phyloP scores from a whole-genome alignment of 2,113 vertebrate species.

The Fregata magnificens region DNA sequence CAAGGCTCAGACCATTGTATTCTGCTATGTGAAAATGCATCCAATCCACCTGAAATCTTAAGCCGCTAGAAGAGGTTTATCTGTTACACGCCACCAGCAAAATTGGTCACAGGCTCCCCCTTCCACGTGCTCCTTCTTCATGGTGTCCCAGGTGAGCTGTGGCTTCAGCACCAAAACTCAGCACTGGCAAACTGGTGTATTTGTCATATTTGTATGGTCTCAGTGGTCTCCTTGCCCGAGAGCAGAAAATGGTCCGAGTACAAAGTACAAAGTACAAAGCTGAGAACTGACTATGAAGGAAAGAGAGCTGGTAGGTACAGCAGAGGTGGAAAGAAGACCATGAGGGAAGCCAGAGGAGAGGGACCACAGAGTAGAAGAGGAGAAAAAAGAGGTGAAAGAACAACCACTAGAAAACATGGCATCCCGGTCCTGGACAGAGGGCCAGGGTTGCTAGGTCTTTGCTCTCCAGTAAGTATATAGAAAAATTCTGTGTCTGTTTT shows the following conservation, averaged over 20 bases:
- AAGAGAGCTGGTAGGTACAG: not conserved
- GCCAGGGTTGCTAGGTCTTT: not conserved
- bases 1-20: not conserved
- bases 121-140: not conserved
- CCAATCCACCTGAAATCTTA: not conserved
- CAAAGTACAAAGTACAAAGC: not conserved
- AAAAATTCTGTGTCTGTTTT: not conserved
- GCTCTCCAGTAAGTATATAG: not conserved
- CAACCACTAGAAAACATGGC: not conserved
- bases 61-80: not conserved
- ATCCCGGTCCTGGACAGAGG: not conserved
- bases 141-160: not conserved
- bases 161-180: not conserved
- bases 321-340: not conserved
- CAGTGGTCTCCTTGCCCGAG: not conserved
- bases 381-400: not conserved
- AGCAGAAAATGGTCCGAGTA: rapidly evolving
- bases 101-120: not conserved
- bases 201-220: not conserved
- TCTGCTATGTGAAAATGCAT: not conserved
- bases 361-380: not conserved
- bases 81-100: not conserved
- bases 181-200: not conserved
- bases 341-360: not conserved
- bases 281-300: not conserved